Evolutionary conservation across 2,888 invertebrate species (phyloP).

Genomic region (Rhagophthalmus giganteus): DNA sequence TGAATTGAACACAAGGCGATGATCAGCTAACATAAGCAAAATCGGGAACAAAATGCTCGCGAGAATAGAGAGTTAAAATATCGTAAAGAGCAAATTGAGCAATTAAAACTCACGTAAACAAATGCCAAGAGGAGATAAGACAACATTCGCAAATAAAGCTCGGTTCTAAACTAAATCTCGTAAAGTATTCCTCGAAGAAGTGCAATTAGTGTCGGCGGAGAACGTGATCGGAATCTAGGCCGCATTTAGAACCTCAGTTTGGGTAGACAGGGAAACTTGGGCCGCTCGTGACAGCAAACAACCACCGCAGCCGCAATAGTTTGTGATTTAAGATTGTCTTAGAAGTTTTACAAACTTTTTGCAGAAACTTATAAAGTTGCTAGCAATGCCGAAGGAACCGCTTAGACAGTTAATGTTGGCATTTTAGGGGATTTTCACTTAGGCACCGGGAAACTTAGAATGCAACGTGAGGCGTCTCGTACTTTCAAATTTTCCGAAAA

Average conservation of each 20-base stretch:
- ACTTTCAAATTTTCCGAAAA: too few species aligned
- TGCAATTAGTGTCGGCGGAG: slow-evolving; percentile 52
- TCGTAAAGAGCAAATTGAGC: slow-evolving; percentile 42
- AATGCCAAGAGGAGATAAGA: slow-evolving; percentile 44
- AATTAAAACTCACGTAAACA: slow-evolving; percentile 51
- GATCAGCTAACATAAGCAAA: not conserved
- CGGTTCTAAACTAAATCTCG: slow-evolving; percentile 48
- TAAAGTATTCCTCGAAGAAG: slow-evolving; percentile 52
- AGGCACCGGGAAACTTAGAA: too few species aligned
- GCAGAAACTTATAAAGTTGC: slow-evolving; percentile 11
- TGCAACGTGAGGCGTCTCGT: too few species aligned
- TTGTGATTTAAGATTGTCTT: slow-evolving; percentile 32
- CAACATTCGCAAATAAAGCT: slow-evolving; percentile 47
- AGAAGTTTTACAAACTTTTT: slow-evolving; percentile 29
- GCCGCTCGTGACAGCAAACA: slow-evolving; percentile 43
- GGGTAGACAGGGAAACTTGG: slow-evolving; percentile 28
- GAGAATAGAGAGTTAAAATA: slow-evolving; percentile 12
- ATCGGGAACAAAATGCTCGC: too few species aligned
- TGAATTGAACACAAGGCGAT: not conserved
- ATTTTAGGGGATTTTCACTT: slow-evolving; percentile 18
- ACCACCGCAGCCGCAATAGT: slow-evolving; percentile 34
- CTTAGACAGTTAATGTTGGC: slow-evolving; percentile 22
- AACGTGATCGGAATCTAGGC: slow-evolving; percentile 52
- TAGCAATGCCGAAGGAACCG: slow-evolving; percentile 10
- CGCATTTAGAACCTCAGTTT: slow-evolving; percentile 36